These are phyloP conservation scores for Drosophila putrida DNA, from an alignment of 2,888 invertebrate genomes.

Conservation along the genomic window DNA sequence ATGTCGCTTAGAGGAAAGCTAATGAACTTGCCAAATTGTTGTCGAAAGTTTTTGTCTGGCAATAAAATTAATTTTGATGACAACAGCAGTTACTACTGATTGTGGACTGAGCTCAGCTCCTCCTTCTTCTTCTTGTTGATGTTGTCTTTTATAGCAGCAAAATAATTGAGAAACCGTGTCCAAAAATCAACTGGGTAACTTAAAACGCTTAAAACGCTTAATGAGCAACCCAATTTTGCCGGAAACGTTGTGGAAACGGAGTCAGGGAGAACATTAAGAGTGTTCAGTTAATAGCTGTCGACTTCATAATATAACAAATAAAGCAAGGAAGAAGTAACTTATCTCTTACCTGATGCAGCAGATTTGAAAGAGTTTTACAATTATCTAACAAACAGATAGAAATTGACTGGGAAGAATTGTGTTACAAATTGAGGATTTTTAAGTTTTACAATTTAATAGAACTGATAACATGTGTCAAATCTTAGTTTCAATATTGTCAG, in stretches of 20 bases:
- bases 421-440: too few relatives aligned
- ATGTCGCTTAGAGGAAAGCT: constrained; percentile 59
- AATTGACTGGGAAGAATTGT: too few relatives aligned
- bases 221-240: constrained; percentile 28
- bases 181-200: constrained; percentile 39
- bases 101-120: neutral
- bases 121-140: constrained; percentile 4
- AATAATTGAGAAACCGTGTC: constrained; percentile 56
- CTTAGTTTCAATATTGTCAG: too few relatives aligned
- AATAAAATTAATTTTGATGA: constrained; percentile 82
- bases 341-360: neutral
- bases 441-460: too few relatives aligned
- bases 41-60: constrained; percentile 79
- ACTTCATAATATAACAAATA: constrained; percentile 19
- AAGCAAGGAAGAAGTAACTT: neutral
- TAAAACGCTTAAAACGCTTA: constrained; percentile 34
- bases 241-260: constrained; percentile 38
- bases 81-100: constrained; percentile 47
- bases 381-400: neutral
- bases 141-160: constrained; percentile 19
- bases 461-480: too few relatives aligned
- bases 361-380: neutral
- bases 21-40: constrained; percentile 75
- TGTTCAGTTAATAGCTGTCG: constrained; percentile 27
- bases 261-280: constrained; percentile 31